Evolutionary conservation across 2,797 vertebrate genomes (phyloP).

Genomic region (Gambelia wislizenii): DNA sequence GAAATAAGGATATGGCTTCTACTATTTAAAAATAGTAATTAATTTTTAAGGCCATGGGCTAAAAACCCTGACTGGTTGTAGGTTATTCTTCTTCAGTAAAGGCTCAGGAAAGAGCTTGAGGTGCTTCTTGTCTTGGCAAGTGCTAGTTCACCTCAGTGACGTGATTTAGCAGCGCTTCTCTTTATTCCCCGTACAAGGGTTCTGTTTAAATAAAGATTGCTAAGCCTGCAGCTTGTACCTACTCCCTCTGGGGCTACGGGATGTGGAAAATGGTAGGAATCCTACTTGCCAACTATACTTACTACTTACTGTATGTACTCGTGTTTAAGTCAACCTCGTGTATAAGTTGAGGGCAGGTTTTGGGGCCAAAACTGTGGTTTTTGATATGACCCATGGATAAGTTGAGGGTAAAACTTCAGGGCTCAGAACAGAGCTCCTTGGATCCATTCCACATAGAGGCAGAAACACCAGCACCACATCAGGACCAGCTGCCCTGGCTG

Average conservation of each 20-base stretch:
- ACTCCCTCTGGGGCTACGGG: not conserved
- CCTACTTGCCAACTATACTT: too few species aligned
- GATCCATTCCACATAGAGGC: too few species aligned
- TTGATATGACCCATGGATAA: too few species aligned
- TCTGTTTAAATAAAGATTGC: not conserved
- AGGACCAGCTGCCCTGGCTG: too few species aligned
- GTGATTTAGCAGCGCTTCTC: not conserved
- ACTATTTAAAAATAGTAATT: not conserved
- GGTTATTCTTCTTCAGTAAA: not conserved
- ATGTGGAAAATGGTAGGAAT: too few species aligned
- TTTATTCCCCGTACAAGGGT: not conserved
- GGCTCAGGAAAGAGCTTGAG: not conserved
- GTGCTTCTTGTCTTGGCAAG: not conserved
- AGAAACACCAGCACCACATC: too few species aligned
- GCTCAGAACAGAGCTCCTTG: too few species aligned
- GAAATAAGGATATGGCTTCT: not conserved
- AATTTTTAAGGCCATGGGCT: not conserved
- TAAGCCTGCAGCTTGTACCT: not conserved
- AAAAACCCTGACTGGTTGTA: not conserved
- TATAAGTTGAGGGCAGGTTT: too few species aligned
- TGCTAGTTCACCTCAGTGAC: not conserved
- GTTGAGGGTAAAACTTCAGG: too few species aligned
- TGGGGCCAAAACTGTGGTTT: too few species aligned
- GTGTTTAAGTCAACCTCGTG: too few species aligned
- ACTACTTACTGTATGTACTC: too few species aligned